A percentile compares a stretch with the other conserved stretches of the same genome.
Conservation (phyloP, 2,113 vertebrate genomes). For the Aythya baeri region DNA sequence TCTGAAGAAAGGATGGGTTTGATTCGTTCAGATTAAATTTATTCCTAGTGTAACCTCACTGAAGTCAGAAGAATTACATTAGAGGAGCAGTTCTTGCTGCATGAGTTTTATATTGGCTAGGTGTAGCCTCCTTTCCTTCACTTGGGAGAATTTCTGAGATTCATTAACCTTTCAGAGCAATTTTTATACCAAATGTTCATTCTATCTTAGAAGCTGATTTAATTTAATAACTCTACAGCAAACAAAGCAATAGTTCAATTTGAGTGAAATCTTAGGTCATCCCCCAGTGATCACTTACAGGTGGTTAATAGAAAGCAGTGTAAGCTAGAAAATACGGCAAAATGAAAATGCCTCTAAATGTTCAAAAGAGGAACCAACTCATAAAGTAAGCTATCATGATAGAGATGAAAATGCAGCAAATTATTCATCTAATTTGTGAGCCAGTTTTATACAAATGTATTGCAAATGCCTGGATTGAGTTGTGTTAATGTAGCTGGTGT, state of each 20-base stretch:
- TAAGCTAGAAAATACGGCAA: not conserved
- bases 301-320: not conserved
- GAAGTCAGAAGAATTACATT: not conserved
- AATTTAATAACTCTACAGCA: conserved; percentile 9
- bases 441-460: not conserved
- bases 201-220: conserved; percentile 14
- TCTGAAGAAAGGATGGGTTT: not conserved
- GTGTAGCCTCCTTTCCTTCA: not conserved
- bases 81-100: not conserved
- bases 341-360: not conserved
- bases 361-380: not conserved
- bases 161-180: conserved; percentile 6
- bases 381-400: not conserved
- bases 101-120: not conserved
- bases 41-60: not conserved
- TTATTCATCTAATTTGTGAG: not conserved
- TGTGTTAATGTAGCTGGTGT: not conserved
- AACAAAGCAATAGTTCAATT: conserved; percentile 20
- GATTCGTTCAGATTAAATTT: not conserved
- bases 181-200: not conserved
- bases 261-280: conserved; percentile 5
- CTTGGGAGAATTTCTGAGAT: not conserved
- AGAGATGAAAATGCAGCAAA: not conserved
- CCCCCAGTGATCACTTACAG: not conserved
- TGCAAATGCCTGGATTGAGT: fast-evolving